Percentiles rank a stretch among this genome's conserved stretches.
phyloP scores from a whole-genome alignment of 2,797 vertebrate species.

The Fundulus diaphanus region DNA sequence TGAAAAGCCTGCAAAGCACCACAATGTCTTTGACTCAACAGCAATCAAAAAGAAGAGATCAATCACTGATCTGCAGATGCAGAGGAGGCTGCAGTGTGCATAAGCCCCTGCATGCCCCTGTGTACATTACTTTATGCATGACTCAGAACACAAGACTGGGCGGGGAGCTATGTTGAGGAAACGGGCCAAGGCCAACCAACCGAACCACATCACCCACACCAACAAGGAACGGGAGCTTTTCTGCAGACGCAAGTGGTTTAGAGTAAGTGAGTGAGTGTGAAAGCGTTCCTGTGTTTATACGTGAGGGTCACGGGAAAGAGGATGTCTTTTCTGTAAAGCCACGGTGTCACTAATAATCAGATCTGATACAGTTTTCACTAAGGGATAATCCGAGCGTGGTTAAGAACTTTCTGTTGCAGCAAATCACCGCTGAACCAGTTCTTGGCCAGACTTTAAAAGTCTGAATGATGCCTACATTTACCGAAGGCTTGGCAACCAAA shows the following conservation, averaged over 20 bases:
- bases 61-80: conserved; percentile 14
- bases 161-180: conserved; percentile 29
- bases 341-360: conserved; percentile 37
- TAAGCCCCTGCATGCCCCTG: conserved; percentile 19
- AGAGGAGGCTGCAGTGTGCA: conserved; percentile 10
- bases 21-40: conserved; percentile 2
- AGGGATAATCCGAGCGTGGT: not conserved
- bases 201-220: conserved; percentile 38
- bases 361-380: conserved; percentile 26
- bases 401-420: not conserved
- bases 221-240: conserved; percentile 34
- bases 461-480: not conserved
- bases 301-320: conserved; percentile 27
- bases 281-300: conserved; percentile 54
- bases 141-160: conserved; percentile 41
- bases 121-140: conserved; percentile 34
- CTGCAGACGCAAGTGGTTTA: conserved; percentile 50
- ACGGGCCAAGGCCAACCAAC: conserved; percentile 30
- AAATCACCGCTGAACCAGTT: not conserved
- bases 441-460: not conserved
- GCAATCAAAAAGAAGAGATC: not conserved
- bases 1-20: not conserved
- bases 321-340: conserved; percentile 20
- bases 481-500: not conserved
- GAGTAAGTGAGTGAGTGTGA: conserved; percentile 27